These are phyloP conservation scores for Euzophera pinguis DNA, from an alignment of 2,888 invertebrate genomes.

Conservation along the genomic window DNA sequence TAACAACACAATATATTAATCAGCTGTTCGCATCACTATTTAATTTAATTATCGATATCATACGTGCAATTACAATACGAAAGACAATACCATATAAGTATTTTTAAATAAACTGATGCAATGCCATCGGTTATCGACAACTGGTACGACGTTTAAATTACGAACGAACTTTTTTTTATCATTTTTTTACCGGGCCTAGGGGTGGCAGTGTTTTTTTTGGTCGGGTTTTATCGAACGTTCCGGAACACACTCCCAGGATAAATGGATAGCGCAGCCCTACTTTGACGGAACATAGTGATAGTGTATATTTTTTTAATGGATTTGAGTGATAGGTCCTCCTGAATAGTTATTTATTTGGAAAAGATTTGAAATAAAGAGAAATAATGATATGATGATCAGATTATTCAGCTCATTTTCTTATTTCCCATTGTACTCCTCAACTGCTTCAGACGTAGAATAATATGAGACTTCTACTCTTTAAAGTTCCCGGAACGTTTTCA, in stretches of 20 bases:
- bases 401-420: too few relatives aligned
- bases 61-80: too few relatives aligned
- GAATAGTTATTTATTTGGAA: too few relatives aligned
- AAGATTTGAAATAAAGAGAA: too few relatives aligned
- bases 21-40: too few relatives aligned
- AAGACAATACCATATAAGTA: not conserved
- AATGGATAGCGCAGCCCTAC: slow-evolving; percentile 53
- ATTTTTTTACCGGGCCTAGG: slow-evolving; percentile 70
- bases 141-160: slow-evolving; percentile 75
- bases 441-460: too few relatives aligned
- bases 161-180: slow-evolving; percentile 68
- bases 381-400: too few relatives aligned
- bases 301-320: not conserved
- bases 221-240: slow-evolving; percentile 55
- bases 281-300: slow-evolving; percentile 21
- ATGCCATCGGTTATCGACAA: slow-evolving; percentile 59
- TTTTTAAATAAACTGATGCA: slow-evolving; percentile 19
- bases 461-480: too few relatives aligned
- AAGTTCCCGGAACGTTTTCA: too few relatives aligned
- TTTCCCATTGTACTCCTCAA: too few relatives aligned
- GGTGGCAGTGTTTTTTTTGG: slow-evolving; percentile 65
- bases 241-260: slow-evolving; percentile 59
- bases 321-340: not conserved
- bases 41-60: too few relatives aligned
- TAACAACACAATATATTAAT: too few relatives aligned